phyloP scores from a whole-genome alignment of 2,113 vertebrate genomes.

The Tylochromis polylepis region DNA sequence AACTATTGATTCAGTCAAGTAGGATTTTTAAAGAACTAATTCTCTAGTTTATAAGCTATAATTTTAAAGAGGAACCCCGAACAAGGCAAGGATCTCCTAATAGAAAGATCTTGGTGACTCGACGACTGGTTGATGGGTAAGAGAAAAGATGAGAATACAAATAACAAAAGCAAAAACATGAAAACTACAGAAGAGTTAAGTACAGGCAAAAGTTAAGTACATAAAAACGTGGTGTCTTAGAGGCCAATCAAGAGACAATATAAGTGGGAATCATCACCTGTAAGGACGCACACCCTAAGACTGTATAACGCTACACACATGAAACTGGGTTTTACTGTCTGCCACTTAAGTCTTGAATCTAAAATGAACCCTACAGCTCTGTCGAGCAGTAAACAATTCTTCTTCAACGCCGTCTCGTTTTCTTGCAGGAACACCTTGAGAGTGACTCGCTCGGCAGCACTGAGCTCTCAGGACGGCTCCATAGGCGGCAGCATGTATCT shows the following conservation, averaged over 20 bases:
- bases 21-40: background rate
- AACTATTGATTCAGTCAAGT: background rate
- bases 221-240: background rate
- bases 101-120: background rate
- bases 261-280: background rate
- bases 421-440: constrained; percentile 85
- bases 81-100: background rate
- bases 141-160: background rate
- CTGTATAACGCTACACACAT: background rate
- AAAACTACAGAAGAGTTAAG: background rate
- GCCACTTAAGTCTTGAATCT: background rate
- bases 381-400: background rate
- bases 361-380: background rate
- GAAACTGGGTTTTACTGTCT: background rate
- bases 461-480: constrained; percentile 86
- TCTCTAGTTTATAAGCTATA: background rate
- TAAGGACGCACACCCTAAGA: background rate
- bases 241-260: background rate
- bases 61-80: background rate
- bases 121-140: background rate
- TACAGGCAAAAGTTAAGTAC: background rate
- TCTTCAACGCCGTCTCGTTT: background rate
- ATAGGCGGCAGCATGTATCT: constrained; percentile 73
- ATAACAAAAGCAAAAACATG: background rate
- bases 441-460: constrained; percentile 87